Base-by-base conservation (phyloP, 2,888 invertebrate genomes). In the Volucella inflata region DNA sequence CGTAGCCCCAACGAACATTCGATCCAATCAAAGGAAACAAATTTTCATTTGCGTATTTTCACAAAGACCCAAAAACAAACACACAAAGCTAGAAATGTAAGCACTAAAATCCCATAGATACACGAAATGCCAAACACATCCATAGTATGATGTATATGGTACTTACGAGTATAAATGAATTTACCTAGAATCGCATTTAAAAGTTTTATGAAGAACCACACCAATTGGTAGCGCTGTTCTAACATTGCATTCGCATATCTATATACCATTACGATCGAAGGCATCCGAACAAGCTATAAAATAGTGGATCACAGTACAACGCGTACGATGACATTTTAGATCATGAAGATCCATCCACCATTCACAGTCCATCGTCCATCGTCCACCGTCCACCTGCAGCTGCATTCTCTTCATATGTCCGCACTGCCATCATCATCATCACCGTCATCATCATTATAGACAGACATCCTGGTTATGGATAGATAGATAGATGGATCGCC, bases 41-140 rank as follows among this genome's bases (percentile, higher is more conserved):
- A 81, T 72, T 81, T 85, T 81, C 71, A 80, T 85, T 85, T 85
- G 76, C 76, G 80, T 81, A 81, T 85, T 84, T 81, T 85, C 80
- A 76, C 71, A 85, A 85, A 81, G 85, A 76, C 76, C 85, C 85
- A 75, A 85, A 85, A 80, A 81, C 71, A 85, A 85, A 85, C 71
- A 84, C 50, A 12, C 14, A 2, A 14, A n/a, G 30, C 55, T 62
- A 40, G 62, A 70, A 60, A 48, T 53, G 36, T 11, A 6, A 11
- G 11, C 67, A 59, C 60, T 44, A 81, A 81, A 81, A 70, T 70
- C 74, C 40, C 78, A 72, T 11, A 30, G 11, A 3, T n/a, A 30
- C n/a, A 67, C 59, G n/a, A 40, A 50, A 44, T 36, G 17, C 38
- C 38, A 46, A 6, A 68, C 55, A 16, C n/a, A 68, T 48, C 62